Evolutionary conservation across 2,113 vertebrate species (phyloP).

Genomic region (Ursus arctos): DNA sequence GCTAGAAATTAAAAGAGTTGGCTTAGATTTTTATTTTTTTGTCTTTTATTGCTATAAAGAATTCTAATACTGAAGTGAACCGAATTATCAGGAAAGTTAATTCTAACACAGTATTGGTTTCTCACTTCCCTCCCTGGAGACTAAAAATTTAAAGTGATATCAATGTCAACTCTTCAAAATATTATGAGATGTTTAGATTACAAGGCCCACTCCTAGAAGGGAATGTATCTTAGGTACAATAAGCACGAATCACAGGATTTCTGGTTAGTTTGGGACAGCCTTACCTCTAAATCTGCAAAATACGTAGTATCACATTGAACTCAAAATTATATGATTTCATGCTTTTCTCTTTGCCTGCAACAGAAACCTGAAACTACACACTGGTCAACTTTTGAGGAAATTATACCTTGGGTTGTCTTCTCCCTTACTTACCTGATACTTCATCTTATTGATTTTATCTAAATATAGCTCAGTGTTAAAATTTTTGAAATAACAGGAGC

Average conservation of each 20-base stretch:
- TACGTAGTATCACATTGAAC: not conserved
- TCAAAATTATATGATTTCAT: not conserved
- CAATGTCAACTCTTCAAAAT: too few species aligned
- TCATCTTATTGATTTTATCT: not conserved
- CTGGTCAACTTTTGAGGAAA: too few species aligned
- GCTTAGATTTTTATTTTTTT: not conserved
- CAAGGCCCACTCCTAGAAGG: not conserved
- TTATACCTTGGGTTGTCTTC: not conserved
- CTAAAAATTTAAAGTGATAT: too few species aligned
- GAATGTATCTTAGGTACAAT: too few species aligned
- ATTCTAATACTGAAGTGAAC: not conserved
- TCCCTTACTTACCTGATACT: not conserved
- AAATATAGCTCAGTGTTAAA: not conserved
- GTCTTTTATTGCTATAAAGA: too few species aligned
- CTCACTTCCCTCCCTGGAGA: too few species aligned
- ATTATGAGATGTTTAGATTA: not conserved
- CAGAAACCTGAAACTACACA: too few species aligned
- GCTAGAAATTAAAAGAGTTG: not conserved
- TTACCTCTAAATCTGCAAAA: not conserved
- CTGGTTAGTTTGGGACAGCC: not conserved
- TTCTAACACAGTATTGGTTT: too few species aligned
- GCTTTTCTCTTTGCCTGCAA: not conserved
- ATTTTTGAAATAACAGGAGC: not conserved
- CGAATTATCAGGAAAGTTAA: too few species aligned
- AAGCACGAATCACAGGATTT: not conserved